Evolutionary conservation across 2,797 vertebrate genomes (phyloP).

Genomic region (Sphenopsis melanotis): DNA sequence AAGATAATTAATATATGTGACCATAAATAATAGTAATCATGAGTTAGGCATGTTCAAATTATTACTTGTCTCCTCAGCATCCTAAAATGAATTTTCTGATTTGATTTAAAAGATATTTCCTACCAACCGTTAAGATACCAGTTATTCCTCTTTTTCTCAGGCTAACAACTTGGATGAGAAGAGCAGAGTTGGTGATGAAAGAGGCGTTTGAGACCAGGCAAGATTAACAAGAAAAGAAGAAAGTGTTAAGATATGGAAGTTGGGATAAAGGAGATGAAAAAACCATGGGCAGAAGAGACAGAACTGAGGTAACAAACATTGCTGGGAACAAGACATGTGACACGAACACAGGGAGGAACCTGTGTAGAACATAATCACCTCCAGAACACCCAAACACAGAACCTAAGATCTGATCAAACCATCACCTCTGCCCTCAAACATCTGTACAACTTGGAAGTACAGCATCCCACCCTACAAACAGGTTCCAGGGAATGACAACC

Average conservation of each 20-base stretch:
- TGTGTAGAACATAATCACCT: neutral
- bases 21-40: neutral
- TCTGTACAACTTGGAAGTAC: neutral
- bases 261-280: neutral
- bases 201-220: neutral
- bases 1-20: neutral
- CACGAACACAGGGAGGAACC: neutral
- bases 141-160: neutral
- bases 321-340: neutral
- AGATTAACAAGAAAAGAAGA: neutral
- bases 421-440: neutral
- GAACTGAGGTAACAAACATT: neutral
- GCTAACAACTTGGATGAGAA: neutral
- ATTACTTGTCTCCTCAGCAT: neutral
- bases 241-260: neutral
- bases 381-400: neutral
- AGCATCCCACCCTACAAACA: neutral
- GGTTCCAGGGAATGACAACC: neutral
- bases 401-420: neutral
- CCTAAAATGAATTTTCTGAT: neutral
- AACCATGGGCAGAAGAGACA: neutral
- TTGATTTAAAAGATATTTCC: neutral
- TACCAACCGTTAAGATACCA: neutral
- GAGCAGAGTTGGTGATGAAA: neutral
- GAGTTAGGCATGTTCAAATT: neutral